Conservation (phyloP, 2,888 invertebrate species). For the Polydrusus pterygomalis region DNA sequence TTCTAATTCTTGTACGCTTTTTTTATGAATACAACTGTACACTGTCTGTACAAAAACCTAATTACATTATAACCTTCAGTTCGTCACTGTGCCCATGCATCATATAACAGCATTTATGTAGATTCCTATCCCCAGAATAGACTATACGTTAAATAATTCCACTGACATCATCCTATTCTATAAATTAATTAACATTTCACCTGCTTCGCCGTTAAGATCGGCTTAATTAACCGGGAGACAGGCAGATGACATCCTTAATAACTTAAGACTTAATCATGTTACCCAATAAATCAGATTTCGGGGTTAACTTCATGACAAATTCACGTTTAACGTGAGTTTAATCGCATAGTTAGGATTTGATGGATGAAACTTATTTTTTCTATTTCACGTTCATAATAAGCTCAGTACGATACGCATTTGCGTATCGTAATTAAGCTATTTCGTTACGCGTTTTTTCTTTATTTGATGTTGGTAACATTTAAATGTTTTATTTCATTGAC, state of each 20-base stretch:
- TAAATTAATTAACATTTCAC: constrained; percentile 57
- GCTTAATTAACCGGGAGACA: constrained; percentile 55
- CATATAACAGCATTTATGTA: too few relatives aligned
- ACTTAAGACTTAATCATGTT: constrained; percentile 67
- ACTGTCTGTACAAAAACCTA: too few relatives aligned
- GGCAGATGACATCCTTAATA: constrained; percentile 57
- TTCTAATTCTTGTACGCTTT: too few relatives aligned
- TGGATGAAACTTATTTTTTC: not conserved
- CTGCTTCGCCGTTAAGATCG: constrained; percentile 54
- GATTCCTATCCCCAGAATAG: not conserved
- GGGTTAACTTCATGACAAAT: constrained; percentile 22
- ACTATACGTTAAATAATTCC: constrained; percentile 47
- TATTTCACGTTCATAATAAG: too few relatives aligned
- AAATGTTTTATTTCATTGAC: too few relatives aligned
- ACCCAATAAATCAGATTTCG: constrained; percentile 64
- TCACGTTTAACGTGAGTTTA: constrained; percentile 43
- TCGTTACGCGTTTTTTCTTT: too few relatives aligned
- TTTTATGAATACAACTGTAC: too few relatives aligned
- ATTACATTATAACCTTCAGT: too few relatives aligned
- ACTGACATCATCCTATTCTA: constrained; percentile 48
- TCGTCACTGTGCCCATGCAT: too few relatives aligned
- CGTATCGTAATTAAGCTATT: too few relatives aligned
- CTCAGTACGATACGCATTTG: too few relatives aligned
- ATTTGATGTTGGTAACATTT: too few relatives aligned
- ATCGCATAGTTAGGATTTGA: constrained; percentile 32